Evolutionary conservation across 2,888 invertebrate species (phyloP), one percentile per base, ranked within the genome.

Genomic region (Uropetala carovei): DNA sequence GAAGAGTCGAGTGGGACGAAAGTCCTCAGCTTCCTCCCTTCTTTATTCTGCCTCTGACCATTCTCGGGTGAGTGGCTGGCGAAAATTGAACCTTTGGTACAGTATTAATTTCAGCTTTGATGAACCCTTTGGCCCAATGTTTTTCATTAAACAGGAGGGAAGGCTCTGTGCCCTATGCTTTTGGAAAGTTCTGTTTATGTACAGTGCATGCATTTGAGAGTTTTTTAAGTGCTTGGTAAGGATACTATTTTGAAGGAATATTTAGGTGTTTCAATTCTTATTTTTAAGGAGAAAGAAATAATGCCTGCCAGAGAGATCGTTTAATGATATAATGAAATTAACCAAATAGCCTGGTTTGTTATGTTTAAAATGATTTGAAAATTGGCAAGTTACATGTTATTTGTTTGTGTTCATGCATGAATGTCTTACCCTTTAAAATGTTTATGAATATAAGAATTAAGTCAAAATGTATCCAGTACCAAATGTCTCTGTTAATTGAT

Each of bases 1-100:
- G 93, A 97, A 97, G 94, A 97, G 97, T 94, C 75, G 75, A 75
- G 97, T 96, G 93, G 95, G 97, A 93, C 96, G 97, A 14, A 96
- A 96, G 27, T 96, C 97, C 16, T 93, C 94, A 14, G 94, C 94
- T 1, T n/a, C 92, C 89, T 89, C 89, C 89, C 89, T 89, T 64
- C 60, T 89, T 64, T 89, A 89, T 43, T 89, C 89, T 57, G 85
- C 85, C 85, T 86, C 85, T 89, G 89, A 89, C 89, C 89, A 64
- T 68, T 75, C 75, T 27, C 64, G 89, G 89, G 89, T 89, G 89
- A 89, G 89, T 89, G 89, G 89, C 89, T n/a, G 75, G 43, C 43
- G 9, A 75, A 75, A 22, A 27, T 27, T 10, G 10, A 75, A 27
- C 22, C 27, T 75, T 75, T 27, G 13, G n/a, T 27, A 75, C 27